Percentiles rank a stretch among this genome's conserved stretches.
Conservation (phyloP, 2,888 invertebrate species). For the Phengaris arion region DNA sequence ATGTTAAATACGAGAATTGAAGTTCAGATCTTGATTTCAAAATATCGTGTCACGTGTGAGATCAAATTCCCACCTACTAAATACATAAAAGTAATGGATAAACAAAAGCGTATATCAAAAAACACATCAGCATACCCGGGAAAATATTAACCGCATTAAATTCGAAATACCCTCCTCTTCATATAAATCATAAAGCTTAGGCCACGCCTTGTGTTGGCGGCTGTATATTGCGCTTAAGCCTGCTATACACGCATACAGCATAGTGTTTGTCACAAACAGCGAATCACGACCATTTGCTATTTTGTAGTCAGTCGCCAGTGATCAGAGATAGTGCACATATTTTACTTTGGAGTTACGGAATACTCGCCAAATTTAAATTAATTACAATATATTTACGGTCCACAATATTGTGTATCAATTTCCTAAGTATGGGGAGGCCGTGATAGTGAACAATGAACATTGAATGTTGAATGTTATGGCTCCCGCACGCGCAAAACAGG, state of each 20-base stretch:
- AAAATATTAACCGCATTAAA: slow-evolving; percentile 16
- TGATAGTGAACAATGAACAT: no score
- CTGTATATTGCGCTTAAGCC: slow-evolving; percentile 14
- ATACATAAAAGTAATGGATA: slow-evolving; percentile 1
- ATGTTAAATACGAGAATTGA: no score
- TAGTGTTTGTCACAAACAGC: neutral
- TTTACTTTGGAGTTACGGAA: no score
- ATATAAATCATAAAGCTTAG: slow-evolving; percentile 11
- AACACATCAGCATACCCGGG: neutral
- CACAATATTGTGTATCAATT: no score
- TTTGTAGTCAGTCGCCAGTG: no score
- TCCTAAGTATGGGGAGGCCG: no score
- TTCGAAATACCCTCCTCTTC: neutral
- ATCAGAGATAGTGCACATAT: no score
- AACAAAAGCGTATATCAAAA: slow-evolving; percentile 16
- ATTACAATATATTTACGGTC: no score
- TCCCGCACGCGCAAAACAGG: no score
- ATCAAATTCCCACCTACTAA: neutral
- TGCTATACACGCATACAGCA: neutral
- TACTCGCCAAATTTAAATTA: no score
- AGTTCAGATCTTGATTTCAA: no score
- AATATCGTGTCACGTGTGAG: neutral
- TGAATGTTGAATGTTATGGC: no score
- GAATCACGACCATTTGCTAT: neutral
- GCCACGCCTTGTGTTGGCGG: neutral